phyloP scores from a whole-genome alignment of 1,140 invertebrate genomes.

The Drosophila lowei region DNA sequence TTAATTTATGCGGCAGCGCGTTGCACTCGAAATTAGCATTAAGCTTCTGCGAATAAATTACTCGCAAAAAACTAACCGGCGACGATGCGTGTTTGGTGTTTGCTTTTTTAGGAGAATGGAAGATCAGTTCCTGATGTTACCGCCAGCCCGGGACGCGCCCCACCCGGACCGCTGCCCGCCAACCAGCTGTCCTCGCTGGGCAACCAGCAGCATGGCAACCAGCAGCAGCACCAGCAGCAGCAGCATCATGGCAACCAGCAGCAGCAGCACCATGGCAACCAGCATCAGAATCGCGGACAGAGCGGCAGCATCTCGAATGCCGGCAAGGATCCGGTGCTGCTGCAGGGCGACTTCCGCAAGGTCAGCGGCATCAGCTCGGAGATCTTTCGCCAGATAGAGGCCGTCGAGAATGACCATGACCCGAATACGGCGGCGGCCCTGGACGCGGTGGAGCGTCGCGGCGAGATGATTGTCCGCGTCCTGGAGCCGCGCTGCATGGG shows the following conservation, averaged over 20 bases:
- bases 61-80: constrained; percentile 24
- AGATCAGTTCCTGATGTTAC: constrained; percentile 93
- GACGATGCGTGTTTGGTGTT: constrained; percentile 1
- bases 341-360: constrained; percentile 96
- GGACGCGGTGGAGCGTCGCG: constrained; percentile 94
- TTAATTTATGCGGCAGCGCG: constrained; percentile 64
- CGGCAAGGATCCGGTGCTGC: constrained; percentile 92
- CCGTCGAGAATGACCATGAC: constrained; percentile 97
- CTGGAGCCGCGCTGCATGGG: constrained; percentile 93
- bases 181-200: constrained; percentile 83
- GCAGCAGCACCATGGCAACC: constrained; percentile 86
- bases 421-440: constrained; percentile 94
- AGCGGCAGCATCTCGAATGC: constrained; percentile 54
- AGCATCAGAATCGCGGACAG: constrained; percentile 61
- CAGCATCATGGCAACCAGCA: constrained; percentile 86
- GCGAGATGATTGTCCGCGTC: constrained; percentile 97
- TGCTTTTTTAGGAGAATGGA: constrained; percentile 89
- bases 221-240: constrained; percentile 76
- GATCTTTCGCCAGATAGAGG: constrained; percentile 98
- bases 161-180: constrained; percentile 86
- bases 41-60: constrained; percentile 42
- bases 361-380: constrained; percentile 95
- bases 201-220: constrained; percentile 50
- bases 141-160: constrained; percentile 93
- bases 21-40: constrained; percentile 64